Evolutionary conservation across 2,797 vertebrate species (phyloP).

Genomic region (Enoplosus armatus): DNA sequence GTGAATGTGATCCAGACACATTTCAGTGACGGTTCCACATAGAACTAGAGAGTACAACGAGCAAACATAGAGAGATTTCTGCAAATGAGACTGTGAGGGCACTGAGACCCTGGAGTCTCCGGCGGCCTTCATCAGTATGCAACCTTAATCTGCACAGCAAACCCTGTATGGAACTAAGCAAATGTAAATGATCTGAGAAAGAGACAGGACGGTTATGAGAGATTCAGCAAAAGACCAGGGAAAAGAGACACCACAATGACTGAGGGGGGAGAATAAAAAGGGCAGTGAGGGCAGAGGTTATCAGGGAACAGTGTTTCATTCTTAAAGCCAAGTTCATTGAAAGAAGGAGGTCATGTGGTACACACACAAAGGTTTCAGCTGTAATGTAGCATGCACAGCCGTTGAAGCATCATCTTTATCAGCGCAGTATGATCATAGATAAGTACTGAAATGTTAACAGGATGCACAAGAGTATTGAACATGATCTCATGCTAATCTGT

Average conservation of each 20-base stretch:
- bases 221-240: constrained; percentile 37
- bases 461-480: constrained; percentile 5
- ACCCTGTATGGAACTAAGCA: constrained; percentile 59
- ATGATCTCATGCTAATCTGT: constrained; percentile 19
- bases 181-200: constrained; percentile 66
- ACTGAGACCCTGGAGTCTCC: constrained; percentile 52
- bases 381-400: background rate
- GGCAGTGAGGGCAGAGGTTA: constrained; percentile 37
- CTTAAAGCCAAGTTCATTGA: constrained; percentile 65
- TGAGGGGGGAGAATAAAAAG: constrained; percentile 17
- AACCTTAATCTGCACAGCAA: constrained; percentile 71
- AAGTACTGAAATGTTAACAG: constrained; percentile 23
- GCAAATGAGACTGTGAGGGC: constrained; percentile 46
- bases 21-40: constrained; percentile 21
- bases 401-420: background rate
- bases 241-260: background rate
- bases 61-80: constrained; percentile 41
- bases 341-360: constrained; percentile 27
- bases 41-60: constrained; percentile 12
- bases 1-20: constrained; percentile 39
- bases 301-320: constrained; percentile 23
- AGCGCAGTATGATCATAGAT: background rate
- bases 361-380: constrained; percentile 16
- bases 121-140: constrained; percentile 54
- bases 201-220: constrained; percentile 39